Conservation (phyloP, 2,888 invertebrate species). For the Epinotia brunnichana region DNA sequence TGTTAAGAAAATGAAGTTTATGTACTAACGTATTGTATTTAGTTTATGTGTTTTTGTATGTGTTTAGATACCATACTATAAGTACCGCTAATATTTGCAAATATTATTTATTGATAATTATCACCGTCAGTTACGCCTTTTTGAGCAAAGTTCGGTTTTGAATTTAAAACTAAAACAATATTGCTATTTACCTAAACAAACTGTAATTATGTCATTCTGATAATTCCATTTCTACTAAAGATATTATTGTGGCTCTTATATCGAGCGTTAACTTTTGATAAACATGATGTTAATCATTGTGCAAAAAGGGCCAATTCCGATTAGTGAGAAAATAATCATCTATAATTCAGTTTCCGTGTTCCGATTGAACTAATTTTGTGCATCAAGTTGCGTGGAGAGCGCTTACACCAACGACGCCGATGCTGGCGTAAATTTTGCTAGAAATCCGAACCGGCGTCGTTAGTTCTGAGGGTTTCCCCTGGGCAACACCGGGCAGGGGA, state of each 20-base stretch:
- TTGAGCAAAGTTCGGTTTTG: background rate
- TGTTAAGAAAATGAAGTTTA: no score
- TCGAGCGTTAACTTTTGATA: background rate
- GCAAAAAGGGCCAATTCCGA: constrained; percentile 28
- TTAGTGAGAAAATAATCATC: constrained; percentile 53
- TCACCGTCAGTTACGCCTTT: background rate
- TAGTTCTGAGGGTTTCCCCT: constrained; percentile 76
- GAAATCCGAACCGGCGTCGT: constrained; percentile 80
- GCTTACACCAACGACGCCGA: constrained; percentile 57
- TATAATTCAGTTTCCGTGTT: constrained; percentile 63
- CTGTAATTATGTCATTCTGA: no score
- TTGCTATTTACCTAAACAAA: no score
- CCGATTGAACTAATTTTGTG: constrained; percentile 69
- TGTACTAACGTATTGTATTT: no score
- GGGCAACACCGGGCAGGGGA: constrained; percentile 73
- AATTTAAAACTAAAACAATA: no score
- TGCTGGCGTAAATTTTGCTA: constrained; percentile 77
- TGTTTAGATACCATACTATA: no score
- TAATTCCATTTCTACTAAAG: no score
- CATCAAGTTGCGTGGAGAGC: constrained; percentile 71
- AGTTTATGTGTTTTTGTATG: no score
- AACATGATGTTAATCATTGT: constrained; percentile 24
- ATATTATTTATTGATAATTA: no score
- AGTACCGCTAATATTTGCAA: no score
- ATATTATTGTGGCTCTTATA: no score